These are phyloP conservation scores for Myotis lucifugus DNA, from an alignment of 2,113 vertebrate genomes.

Conservation along the genomic window DNA sequence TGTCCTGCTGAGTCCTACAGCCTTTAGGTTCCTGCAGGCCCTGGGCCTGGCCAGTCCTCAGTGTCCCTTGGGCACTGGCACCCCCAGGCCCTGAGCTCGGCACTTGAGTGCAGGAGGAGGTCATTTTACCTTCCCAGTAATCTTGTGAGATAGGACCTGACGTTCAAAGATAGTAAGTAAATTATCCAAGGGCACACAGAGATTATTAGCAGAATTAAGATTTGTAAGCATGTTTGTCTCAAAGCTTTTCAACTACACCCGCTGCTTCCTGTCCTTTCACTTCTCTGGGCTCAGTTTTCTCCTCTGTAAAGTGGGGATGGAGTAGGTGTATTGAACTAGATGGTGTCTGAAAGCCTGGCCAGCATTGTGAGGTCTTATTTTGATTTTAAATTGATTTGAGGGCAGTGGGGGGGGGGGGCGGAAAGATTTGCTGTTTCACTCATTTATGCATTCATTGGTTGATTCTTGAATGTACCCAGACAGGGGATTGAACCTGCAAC, in stretches of 20 bases:
- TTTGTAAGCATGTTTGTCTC: not conserved
- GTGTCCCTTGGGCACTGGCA: too few species aligned
- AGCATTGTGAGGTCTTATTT: not conserved
- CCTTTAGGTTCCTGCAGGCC: not conserved
- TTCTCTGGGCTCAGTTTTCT: conserved; percentile 32
- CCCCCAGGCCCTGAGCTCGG: not conserved
- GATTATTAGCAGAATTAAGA: conserved; percentile 4
- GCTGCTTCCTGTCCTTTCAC: not conserved
- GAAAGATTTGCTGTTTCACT: not conserved
- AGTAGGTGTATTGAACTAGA: not conserved
- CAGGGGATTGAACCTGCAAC: not conserved
- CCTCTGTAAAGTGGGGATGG: not conserved
- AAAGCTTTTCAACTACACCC: not conserved
- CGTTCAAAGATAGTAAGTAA: conserved; percentile 13
- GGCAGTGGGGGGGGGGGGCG: too few species aligned
- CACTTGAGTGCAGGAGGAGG: not conserved
- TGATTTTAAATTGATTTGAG: not conserved
- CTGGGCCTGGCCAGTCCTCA: not conserved
- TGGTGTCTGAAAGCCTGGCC: not conserved
- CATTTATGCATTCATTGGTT: not conserved
- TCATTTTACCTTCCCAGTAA: not conserved
- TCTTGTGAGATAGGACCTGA: not conserved
- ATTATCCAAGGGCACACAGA: not conserved
- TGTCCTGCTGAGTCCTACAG: not conserved
- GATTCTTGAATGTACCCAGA: not conserved